phyloP scores from a whole-genome alignment of 2,797 vertebrate genomes.

The Peromyscus melanophrys region DNA sequence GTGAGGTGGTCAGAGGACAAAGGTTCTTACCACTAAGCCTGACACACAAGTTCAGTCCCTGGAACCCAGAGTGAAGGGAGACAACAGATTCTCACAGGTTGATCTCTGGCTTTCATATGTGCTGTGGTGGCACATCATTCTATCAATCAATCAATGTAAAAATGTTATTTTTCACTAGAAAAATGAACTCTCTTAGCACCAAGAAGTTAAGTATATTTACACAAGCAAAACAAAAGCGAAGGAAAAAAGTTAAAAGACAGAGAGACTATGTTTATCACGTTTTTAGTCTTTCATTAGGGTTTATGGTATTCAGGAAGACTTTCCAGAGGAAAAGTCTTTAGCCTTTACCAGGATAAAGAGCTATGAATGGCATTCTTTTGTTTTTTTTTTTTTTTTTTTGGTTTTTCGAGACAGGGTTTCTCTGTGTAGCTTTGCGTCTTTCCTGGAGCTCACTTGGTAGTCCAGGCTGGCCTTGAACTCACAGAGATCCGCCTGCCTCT shows the following conservation, averaged over 20 bases:
- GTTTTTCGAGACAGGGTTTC: too few relatives aligned
- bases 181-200: slow-evolving; percentile 2
- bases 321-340: slow-evolving; percentile 39
- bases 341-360: slow-evolving; percentile 2
- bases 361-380: background rate
- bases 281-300: slow-evolving; percentile 8
- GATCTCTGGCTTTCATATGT: background rate
- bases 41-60: background rate
- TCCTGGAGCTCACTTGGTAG: too few relatives aligned
- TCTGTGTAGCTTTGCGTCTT: too few relatives aligned
- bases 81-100: background rate
- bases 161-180: slow-evolving; percentile 20
- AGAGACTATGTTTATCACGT: background rate
- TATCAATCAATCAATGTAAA: background rate
- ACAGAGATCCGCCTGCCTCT: too few relatives aligned
- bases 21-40: background rate
- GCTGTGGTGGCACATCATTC: background rate
- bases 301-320: slow-evolving; percentile 5
- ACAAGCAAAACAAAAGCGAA: slow-evolving; percentile 19
- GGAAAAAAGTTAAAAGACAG: background rate
- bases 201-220: slow-evolving; percentile 50
- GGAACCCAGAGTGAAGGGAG: background rate
- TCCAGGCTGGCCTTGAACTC: too few relatives aligned
- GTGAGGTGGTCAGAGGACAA: background rate
- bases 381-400: too few relatives aligned